Evolutionary conservation across 1,140 invertebrate genomes (phyloP), one percentile per base, ranked within the genome.

Genomic region (Diorhabda carinulata): DNA sequence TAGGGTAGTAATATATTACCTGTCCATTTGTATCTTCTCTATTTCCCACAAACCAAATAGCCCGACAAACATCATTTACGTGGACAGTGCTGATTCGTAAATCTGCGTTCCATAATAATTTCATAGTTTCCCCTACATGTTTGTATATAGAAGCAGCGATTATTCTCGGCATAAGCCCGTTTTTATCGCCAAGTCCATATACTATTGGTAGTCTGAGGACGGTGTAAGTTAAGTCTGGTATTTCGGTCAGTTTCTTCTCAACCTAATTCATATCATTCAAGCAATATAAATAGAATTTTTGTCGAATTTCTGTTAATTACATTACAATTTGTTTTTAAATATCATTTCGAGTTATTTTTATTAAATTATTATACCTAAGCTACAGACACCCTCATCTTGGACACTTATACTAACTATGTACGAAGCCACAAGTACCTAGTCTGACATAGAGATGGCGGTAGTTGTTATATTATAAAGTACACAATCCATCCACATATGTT

Each of bases 61-160:
- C 94, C 68, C 88, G 83, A 78, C 88, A 92, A 7, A 96, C 82
- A 83, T 97, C 95, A 57, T 83, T 80, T 1, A 95, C 92, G 81
- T 96, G 93, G 52, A 96, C 88, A 1, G 94, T 97, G 80, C 96
- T 94, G 84, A 95, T 89, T 75, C 90, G 88, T 62, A 96, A 83
- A 67, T 93, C 88, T 56, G 90, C 88, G 65, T 90, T 92, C 94
- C 94, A 97, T 43, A 96, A 84, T 58, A 96, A 84, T 80, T 95
- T 94, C 93, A 97, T 95, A 78, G 92, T 93, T 83, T 96, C 92
- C 59, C 88, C 87, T 3, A 95, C 84, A 80, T 95, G 89, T 76
- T 93, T 93, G 81, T 96, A 97, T 71, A 96, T 90, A 59, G 90
- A 91, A 64, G 92, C 93, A 75, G 95, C 89, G 25, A 96, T 87